Evolutionary conservation across 1,140 invertebrate species (phyloP), one percentile per base, ranked within the genome.

Genomic region (Hycleus cichorii): DNA sequence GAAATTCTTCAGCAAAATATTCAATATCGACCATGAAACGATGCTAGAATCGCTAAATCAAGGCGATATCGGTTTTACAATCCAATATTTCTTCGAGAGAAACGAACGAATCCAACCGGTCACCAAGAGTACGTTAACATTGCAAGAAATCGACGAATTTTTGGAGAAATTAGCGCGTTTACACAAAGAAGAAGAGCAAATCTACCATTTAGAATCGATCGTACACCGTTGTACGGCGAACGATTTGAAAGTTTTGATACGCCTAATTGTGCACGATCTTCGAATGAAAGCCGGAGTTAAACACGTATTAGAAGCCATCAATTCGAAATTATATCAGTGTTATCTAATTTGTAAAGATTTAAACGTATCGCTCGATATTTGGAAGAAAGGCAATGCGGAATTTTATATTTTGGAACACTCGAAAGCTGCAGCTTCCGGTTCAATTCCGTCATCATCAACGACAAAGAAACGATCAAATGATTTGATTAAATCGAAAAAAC

Each of bases 201-300:
- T 84, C 11, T 77, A 81, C 53, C 80, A 90, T 62, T 86, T 96
- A 32, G 32, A 45, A 82, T 79, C 40, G 81, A 82, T 62, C 84
- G 95, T 58, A 76, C 88, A 2, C 78, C 80, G 65, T 71, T 92
- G 90, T 64, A 94, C 91, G n/a, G 71, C 78, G 2, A 83, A 91
- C 72, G 93, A 97, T 75, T 74, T 96, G 47, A 91, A 88, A 77
- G 91, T 88, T 79, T 77, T 95, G 6, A 85, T 96, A 7, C 77
- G 93, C 9, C 74, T 96, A 39, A 88, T 96, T 6, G 95, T 94
- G 76, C 89, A 91, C 67, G 94, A 97, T 76, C 76, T 97, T 45
- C 78, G 91, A 63, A 96, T 96, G 52, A 94, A 94, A 72, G 88
- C 92, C 39, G 92, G 93, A 4, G 86, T 92, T 2, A 93, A 95